These are phyloP conservation scores for Lysiphlebus fabarum DNA, from an alignment of 1,140 invertebrate species.

Conservation along the genomic window DNA sequence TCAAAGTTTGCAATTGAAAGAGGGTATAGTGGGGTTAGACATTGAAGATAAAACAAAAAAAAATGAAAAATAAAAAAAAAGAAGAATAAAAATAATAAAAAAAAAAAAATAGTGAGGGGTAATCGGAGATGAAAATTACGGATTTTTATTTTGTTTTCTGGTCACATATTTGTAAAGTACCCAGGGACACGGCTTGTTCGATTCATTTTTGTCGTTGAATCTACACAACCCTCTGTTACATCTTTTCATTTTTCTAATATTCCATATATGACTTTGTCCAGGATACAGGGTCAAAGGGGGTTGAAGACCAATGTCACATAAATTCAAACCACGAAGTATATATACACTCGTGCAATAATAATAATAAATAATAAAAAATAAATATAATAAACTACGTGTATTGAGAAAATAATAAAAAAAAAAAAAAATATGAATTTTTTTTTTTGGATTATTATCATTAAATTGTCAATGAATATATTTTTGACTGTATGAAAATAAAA, in stretches of 20 bases:
- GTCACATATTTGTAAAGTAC: constrained; percentile 51
- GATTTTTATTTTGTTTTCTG: constrained; percentile 41
- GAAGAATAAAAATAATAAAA: too few species aligned
- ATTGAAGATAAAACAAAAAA: constrained; percentile 5
- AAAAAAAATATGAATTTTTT: too few species aligned
- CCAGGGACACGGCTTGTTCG: constrained; percentile 35
- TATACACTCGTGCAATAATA: background rate
- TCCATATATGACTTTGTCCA: too few species aligned
- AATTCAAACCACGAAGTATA: constrained; percentile 38
- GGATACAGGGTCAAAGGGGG: too few species aligned
- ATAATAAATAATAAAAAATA: background rate
- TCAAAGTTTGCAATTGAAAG: too few species aligned
- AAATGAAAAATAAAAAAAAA: background rate
- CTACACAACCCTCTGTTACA: constrained; percentile 17
- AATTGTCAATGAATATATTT: too few species aligned
- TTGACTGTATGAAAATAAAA: too few species aligned
- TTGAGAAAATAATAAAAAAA: constrained; percentile 3
- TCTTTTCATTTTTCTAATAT: too few species aligned
- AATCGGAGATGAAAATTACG: constrained; percentile 24
- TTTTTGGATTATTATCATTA: too few species aligned
- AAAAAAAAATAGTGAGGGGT: constrained; percentile 9
- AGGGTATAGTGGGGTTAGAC: background rate
- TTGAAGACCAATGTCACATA: constrained; percentile 31
- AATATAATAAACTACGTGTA: background rate
- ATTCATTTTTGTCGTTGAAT: constrained; percentile 43